These are phyloP conservation scores for Odontamblyopus lacepedii DNA, from an alignment of 2,797 vertebrate species.

Conservation along the genomic window DNA sequence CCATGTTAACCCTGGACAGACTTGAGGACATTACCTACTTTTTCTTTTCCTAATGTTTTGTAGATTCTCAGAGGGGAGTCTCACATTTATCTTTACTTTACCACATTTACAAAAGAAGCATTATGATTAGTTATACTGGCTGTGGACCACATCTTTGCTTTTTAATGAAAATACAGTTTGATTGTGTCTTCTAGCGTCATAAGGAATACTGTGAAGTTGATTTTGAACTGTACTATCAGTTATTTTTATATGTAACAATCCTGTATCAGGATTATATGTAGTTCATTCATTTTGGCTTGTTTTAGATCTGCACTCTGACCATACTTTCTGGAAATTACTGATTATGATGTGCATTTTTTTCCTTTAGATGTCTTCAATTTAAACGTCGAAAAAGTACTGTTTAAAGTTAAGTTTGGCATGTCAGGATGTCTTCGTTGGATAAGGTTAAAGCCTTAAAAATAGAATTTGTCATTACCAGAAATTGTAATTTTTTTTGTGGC, in stretches of 20 bases:
- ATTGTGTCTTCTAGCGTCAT: conserved; percentile 85
- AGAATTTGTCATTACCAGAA: conserved; percentile 76
- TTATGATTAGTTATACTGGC: conserved; percentile 42
- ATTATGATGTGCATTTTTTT: conserved; percentile 59
- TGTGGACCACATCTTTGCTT: conserved; percentile 70
- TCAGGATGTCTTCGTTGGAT: conserved; percentile 95
- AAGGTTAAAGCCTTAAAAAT: conserved; percentile 83
- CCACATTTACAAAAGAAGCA: conserved; percentile 42
- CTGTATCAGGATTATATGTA: conserved; percentile 96
- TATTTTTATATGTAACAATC: conserved; percentile 83
- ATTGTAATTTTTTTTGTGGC: conserved; percentile 67
- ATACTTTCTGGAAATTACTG: conserved; percentile 82
- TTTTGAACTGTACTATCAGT: conserved; percentile 98
- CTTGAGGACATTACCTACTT: conserved; percentile 74
- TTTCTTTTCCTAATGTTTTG: conserved; percentile 47
- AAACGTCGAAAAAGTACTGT: conserved; percentile 76
- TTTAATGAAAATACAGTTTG: conserved; percentile 76
- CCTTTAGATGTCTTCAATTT: conserved; percentile 81
- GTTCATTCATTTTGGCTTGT: conserved; percentile 55
- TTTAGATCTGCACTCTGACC: conserved; percentile 79
- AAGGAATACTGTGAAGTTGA: conserved; percentile 97
- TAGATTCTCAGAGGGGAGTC: conserved; percentile 25
- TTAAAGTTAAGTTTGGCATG: conserved; percentile 91
- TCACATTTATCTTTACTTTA: conserved; percentile 29
- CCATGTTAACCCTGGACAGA: conserved; percentile 77